Percentiles rank a stretch among this genome's conserved stretches.
Evolutionary conservation across 1,140 invertebrate species (phyloP).

Genomic region (Caenorhabditis tropicalis): DNA sequence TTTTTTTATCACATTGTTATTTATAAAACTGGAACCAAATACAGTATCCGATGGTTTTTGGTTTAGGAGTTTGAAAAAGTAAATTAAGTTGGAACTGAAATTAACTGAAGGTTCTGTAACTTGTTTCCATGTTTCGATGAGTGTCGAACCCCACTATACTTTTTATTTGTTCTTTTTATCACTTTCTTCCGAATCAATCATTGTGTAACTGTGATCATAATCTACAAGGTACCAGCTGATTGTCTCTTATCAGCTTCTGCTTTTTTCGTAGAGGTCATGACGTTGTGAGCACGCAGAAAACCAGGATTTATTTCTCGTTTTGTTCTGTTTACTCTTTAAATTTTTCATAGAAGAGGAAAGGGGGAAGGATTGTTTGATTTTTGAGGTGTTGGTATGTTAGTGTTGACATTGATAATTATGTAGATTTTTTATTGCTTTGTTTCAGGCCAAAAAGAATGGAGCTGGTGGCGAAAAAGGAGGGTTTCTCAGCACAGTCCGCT

Average conservation of each 20-base stretch:
- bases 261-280: conserved; percentile 12
- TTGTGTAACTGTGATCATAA: not conserved
- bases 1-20: too few species aligned
- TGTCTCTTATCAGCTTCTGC: not conserved
- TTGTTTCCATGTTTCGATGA: too few species aligned
- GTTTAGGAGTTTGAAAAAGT: too few species aligned
- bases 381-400: not conserved
- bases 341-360: not conserved
- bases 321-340: conserved; percentile 14
- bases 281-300: conserved; percentile 19
- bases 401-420: not conserved
- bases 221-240: not conserved
- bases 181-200: not conserved
- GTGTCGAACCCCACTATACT: too few species aligned
- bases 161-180: not conserved
- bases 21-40: too few species aligned
- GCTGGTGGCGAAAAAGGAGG: conserved; percentile 78
- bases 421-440: not conserved
- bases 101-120: too few species aligned
- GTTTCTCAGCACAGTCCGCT: conserved; percentile 89
- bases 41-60: too few species aligned
- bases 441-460: conserved; percentile 75
- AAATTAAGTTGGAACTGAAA: too few species aligned
- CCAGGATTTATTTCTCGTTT: not conserved
- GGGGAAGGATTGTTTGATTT: conserved; percentile 21